Conservation (phyloP, 1,140 invertebrate genomes). For the Helicoverpa zea region DNA sequence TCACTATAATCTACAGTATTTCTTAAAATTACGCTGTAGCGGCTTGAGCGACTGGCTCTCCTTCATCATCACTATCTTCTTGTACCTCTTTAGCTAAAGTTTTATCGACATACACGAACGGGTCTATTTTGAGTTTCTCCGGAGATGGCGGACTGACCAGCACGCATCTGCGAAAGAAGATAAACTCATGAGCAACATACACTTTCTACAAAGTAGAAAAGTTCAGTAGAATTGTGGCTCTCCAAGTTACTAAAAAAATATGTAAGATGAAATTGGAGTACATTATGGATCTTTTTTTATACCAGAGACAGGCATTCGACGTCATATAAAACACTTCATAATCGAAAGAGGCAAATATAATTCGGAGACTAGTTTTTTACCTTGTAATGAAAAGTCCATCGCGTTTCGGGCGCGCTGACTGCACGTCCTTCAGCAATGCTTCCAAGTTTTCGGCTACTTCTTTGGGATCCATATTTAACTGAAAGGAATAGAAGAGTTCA, state of each 20-base stretch:
- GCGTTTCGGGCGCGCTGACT: constrained; percentile 88
- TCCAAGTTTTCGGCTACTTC: constrained; percentile 91
- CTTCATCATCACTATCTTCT: constrained; percentile 82
- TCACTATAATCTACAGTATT: constrained; percentile 39
- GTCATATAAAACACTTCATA: too few relatives aligned
- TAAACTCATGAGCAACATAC: not conserved
- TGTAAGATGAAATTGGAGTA: too few relatives aligned
- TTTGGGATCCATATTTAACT: constrained; percentile 91
- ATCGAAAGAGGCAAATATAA: not conserved
- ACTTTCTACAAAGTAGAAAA: too few relatives aligned
- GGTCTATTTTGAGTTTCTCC: constrained; percentile 90
- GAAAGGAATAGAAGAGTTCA: constrained; percentile 56
- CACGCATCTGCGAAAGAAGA: constrained; percentile 49
- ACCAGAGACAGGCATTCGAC: too few relatives aligned
- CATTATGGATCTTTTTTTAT: not conserved
- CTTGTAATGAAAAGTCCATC: constrained; percentile 90
- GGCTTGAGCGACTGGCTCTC: constrained; percentile 63
- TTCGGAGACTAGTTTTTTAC: constrained; percentile 70
- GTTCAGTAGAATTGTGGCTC: too few relatives aligned
- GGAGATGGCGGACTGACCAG: constrained; percentile 87
- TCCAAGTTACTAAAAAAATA: too few relatives aligned
- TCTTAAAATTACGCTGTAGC: constrained; percentile 59
- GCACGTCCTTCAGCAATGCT: constrained; percentile 88
- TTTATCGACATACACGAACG: constrained; percentile 86
- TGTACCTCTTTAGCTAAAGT: constrained; percentile 74